phyloP scores from a whole-genome alignment of 2,888 invertebrate species.

The Stictocephala bisonia region DNA sequence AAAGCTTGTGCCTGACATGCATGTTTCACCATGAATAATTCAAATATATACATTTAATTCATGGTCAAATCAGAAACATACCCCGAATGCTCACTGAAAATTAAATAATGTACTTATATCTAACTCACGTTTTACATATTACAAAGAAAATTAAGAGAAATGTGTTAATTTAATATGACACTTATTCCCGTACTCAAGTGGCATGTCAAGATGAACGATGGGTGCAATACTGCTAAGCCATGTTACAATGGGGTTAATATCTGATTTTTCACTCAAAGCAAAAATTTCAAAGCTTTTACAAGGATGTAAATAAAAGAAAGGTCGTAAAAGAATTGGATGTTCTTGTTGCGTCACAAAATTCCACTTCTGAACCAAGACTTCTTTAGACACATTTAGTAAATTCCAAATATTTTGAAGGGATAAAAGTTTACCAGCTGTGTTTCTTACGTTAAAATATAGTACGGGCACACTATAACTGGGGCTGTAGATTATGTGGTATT shows the following conservation, averaged over 20 bases:
- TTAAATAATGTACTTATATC: no score
- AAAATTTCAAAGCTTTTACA: slow-evolving; percentile 51
- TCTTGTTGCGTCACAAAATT: slow-evolving; percentile 57
- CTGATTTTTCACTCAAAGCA: slow-evolving; percentile 4
- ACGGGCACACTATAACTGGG: slow-evolving; percentile 59
- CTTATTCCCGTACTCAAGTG: slow-evolving; percentile 48
- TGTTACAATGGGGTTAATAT: slow-evolving; percentile 55
- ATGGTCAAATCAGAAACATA: no score
- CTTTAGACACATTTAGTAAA: slow-evolving; percentile 66
- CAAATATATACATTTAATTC: no score
- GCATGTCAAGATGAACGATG: slow-evolving; percentile 50
- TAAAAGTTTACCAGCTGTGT: slow-evolving; percentile 57
- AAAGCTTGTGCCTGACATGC: no score
- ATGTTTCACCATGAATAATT: no score
- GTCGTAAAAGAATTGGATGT: slow-evolving; percentile 57
- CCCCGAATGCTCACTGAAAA: no score
- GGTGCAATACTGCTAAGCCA: slow-evolving; percentile 58
- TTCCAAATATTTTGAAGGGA: slow-evolving; percentile 52
- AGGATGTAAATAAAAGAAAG: slow-evolving; percentile 59
- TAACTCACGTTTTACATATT: no score
- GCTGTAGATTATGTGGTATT: slow-evolving; percentile 61
- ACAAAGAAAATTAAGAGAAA: no score
- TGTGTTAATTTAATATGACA: no score
- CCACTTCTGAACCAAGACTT: slow-evolving; percentile 74
- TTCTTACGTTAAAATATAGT: slow-evolving; percentile 71